A percentile compares a stretch with the other conserved stretches of the same genome.
Evolutionary conservation across 1,140 invertebrate genomes (phyloP).

Genomic region (Pseudomyrmex gracilis): DNA sequence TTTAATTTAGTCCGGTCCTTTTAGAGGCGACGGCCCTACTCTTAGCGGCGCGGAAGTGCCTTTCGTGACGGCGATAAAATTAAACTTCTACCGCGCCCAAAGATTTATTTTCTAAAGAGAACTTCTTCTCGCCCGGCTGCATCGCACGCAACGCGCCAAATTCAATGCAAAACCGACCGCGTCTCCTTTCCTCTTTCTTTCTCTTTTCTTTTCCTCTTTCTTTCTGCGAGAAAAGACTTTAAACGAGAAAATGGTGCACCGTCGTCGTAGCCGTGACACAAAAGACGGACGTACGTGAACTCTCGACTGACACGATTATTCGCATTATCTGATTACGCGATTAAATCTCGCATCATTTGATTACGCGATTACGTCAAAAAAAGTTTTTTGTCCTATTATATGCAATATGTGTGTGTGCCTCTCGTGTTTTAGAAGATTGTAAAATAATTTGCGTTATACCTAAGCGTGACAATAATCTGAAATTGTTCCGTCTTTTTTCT

Average conservation of each 20-base stretch:
- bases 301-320: background rate
- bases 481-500: no score
- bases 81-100: conserved; percentile 64
- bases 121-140: conserved; percentile 8
- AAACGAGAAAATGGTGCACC: conserved; percentile 20
- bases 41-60: background rate
- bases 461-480: no score
- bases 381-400: background rate
- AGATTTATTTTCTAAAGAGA: conserved; percentile 70
- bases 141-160: conserved; percentile 47
- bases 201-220: background rate
- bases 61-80: conserved; percentile 74
- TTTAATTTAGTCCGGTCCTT: conserved; percentile 75
- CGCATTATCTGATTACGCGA: conserved; percentile 14
- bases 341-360: conserved; percentile 28
- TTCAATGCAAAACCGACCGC: conserved; percentile 46
- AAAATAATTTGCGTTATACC: no score
- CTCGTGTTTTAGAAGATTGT: background rate
- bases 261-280: background rate
- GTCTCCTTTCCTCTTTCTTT: background rate
- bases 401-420: background rate
- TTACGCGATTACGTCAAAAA: background rate
- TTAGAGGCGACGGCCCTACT: conserved; percentile 45
- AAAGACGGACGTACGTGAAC: background rate
- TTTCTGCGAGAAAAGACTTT: conserved; percentile 23